Evolutionary conservation across 2,888 invertebrate genomes (phyloP), one percentile per base, ranked within the genome.

Genomic region (Phlogophora meticulosa): DNA sequence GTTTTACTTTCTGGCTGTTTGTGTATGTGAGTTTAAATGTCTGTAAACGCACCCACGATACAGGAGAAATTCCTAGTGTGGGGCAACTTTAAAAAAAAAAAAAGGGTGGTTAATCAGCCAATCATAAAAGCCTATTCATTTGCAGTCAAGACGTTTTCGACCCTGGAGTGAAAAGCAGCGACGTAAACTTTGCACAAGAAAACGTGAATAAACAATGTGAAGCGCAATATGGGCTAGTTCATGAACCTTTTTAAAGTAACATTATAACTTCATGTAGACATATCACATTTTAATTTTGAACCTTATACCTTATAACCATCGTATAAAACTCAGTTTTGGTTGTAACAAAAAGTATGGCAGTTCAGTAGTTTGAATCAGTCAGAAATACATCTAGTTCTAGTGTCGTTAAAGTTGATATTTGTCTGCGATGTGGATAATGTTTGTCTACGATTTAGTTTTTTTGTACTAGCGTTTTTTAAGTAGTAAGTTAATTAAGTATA

Each of bases 141-240:
- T 45, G 0, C 76, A 72, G 72, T 43, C 76, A 61, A 69, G 42
- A 69, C 13, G 36, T 69, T 22, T 72, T 5, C 38, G 51, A 56
- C 5, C 36, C 76, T 1, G 32, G 56, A 10, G 24, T 52, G 22
- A 70, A 70, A 52, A 52, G 5, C 36, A 60, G 71, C 22, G 61
- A 76, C 7, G 49, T 76, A 2, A 72, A 20, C 22, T 61, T 76
- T 43, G 45, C 38, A 0, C 40, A 34, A 52, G 71, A 70, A 24
- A 46, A 38, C 32, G 10, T 76, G 56, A 51, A 7, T 20, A 61
- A 61, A 22, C 76, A 60, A 53, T 48, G 46, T 34, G 72, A 48
- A 75, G 15, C 38, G 17, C 71, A 76, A 24, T 57, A 38, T 10
- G 72, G 76, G 71, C 76, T 70, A 72, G 72, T 76, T 15, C 0